Percentiles rank a stretch among this genome's conserved stretches.
These are phyloP conservation scores for Belonocnema kinseyi DNA, from an alignment of 1,140 invertebrate species.

Conservation along the genomic window DNA sequence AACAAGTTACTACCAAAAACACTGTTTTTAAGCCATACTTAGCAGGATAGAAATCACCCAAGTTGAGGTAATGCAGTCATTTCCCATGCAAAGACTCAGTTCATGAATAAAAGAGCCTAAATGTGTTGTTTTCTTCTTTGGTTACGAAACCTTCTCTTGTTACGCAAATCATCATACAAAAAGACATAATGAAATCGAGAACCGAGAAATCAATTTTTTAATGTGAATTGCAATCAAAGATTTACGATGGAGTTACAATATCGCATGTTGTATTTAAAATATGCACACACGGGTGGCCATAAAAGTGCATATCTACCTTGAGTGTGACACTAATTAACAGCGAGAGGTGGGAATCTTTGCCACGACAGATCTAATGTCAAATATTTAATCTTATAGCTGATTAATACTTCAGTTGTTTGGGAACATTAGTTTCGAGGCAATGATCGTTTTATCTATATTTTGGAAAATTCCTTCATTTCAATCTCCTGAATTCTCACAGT, in stretches of 20 bases:
- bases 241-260: constrained; percentile 4
- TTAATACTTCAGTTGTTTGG: background rate
- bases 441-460: no score
- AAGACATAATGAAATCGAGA: background rate
- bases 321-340: constrained; percentile 12
- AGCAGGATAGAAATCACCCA: no score
- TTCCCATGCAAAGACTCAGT: no score
- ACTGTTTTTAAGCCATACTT: no score
- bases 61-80: no score
- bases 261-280: background rate
- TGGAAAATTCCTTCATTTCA: no score
- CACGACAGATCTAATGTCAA: background rate
- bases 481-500: no score
- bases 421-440: background rate
- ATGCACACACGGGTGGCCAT: background rate
- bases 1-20: no score
- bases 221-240: background rate
- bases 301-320: background rate
- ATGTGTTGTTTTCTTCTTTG: no score
- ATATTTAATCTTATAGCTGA: background rate
- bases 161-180: background rate
- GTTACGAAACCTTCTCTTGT: no score
- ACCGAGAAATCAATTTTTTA: background rate
- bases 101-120: no score
- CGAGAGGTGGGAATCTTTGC: constrained; percentile 12